These are phyloP conservation scores for Seira sanloemensis DNA, from an alignment of 2,888 invertebrate genomes.

Conservation along the genomic window DNA sequence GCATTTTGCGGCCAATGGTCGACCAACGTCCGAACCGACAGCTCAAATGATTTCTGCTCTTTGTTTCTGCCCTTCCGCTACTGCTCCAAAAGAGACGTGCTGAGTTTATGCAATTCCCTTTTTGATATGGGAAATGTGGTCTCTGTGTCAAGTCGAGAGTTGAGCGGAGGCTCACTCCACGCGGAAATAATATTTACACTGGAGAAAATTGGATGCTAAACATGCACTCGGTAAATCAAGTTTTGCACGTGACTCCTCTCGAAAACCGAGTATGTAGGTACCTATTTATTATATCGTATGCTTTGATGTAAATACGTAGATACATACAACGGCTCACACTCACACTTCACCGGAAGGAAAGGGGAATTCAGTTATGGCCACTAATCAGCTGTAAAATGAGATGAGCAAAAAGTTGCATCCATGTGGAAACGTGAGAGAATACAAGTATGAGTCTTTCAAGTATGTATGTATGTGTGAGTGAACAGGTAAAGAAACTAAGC, in stretches of 20 bases:
- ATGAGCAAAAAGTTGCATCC: neutral
- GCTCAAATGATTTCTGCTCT: constrained; percentile 23
- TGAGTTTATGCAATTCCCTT: no score
- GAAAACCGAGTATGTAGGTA: neutral
- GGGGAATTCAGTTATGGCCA: constrained; percentile 41
- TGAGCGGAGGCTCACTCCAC: constrained; percentile 6
- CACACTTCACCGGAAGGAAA: constrained; percentile 62
- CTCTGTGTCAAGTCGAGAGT: neutral
- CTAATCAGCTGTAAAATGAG: constrained; percentile 69
- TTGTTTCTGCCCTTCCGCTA: constrained; percentile 3
- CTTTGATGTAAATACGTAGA: neutral
- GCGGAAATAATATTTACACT: constrained; percentile 46
- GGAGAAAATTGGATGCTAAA: constrained; percentile 36
- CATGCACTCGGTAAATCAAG: constrained; percentile 50
- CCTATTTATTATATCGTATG: no score
- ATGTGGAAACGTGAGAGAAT: neutral
- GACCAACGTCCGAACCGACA: constrained; percentile 59
- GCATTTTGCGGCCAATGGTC: constrained; percentile 59
- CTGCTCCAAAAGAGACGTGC: neutral
- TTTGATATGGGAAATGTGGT: neutral
- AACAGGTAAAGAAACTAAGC: no score
- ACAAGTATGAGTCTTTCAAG: no score
- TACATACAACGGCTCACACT: constrained; percentile 26
- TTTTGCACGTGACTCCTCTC: constrained; percentile 50
- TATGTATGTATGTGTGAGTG: no score